A percentile compares a stretch with the other conserved stretches of the same genome.
Evolutionary conservation across 1,140 invertebrate genomes (phyloP).

Genomic region (Eupeodes corollae): DNA sequence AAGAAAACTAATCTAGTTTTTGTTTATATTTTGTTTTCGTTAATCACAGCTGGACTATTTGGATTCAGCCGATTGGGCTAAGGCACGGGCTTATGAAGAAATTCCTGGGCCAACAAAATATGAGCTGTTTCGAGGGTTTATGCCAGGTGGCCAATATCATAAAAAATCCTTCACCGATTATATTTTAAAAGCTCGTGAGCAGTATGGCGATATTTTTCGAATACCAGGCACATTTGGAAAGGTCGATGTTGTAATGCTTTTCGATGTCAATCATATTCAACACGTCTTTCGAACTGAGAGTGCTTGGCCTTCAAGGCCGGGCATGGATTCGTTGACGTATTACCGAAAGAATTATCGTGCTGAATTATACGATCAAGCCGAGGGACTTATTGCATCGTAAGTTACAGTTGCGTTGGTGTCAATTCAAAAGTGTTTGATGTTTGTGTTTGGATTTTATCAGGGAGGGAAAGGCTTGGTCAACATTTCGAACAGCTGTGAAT

Average conservation of each 20-base stretch:
- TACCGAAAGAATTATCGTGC: conserved; percentile 11
- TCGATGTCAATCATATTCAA: conserved; percentile 13
- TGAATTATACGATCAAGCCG: conserved; percentile 11
- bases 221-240: conserved; percentile 20
- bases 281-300: conserved; percentile 18
- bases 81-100: conserved; percentile 11
- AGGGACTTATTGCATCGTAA: no score
- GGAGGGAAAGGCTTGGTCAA: conserved; percentile 11
- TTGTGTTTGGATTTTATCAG: no score
- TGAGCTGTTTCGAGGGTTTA: conserved; percentile 16
- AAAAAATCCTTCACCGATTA: no score
- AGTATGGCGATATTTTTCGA: conserved; percentile 14
- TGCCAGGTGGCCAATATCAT: conserved; percentile 11
- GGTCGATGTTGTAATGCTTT: conserved; percentile 16
- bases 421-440: no score
- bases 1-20: no score
- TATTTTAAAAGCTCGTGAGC: background rate
- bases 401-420: no score
- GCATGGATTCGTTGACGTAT: conserved; percentile 13
- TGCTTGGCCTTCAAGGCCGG: conserved; percentile 17
- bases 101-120: conserved; percentile 19
- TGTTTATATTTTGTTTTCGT: no score
- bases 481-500: conserved; percentile 9
- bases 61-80: conserved; percentile 13
- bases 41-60: no score